Percentiles rank a stretch among this genome's conserved stretches.
phyloP scores from a whole-genome alignment of 2,888 invertebrate genomes.

The Allophyes oxyacanthae region DNA sequence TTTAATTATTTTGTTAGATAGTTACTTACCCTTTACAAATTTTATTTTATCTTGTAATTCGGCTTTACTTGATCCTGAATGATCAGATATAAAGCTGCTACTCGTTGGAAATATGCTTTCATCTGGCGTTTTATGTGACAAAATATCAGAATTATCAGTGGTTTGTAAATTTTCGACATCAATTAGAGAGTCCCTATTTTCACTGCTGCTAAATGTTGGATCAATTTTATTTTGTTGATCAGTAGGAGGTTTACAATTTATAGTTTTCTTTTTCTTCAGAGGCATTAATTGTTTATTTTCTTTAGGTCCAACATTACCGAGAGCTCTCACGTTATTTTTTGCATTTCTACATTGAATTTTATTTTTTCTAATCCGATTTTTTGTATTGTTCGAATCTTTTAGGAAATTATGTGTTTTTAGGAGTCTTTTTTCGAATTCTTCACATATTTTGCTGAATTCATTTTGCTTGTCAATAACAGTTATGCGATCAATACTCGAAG shows the following conservation, averaged over 20 bases:
- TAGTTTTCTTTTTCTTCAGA: slow-evolving; percentile 28
- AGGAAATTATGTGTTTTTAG: slow-evolving; percentile 41
- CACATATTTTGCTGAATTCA: slow-evolving; percentile 58
- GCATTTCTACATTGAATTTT: slow-evolving; percentile 34
- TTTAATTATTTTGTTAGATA: slow-evolving; percentile 2
- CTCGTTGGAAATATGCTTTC: slow-evolving; percentile 8
- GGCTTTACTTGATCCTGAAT: slow-evolving; percentile 53
- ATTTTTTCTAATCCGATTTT: slow-evolving; percentile 25
- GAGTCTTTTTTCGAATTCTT: slow-evolving; percentile 56
- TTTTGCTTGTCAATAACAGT: slow-evolving; percentile 78
- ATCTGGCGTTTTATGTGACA: slow-evolving; percentile 5
- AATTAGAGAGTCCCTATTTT: slow-evolving; percentile 18
- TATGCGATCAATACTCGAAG: slow-evolving; percentile 77
- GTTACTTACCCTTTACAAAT: slow-evolving; percentile 29
- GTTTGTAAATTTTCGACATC: neutral
- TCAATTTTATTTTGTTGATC: slow-evolving; percentile 9
- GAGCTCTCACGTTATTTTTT: slow-evolving; percentile 26
- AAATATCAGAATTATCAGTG: slow-evolving; percentile 8
- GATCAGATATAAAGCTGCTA: slow-evolving; percentile 41
- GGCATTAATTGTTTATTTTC: slow-evolving; percentile 34
- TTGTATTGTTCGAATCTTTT: slow-evolving; percentile 41
- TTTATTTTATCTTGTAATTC: slow-evolving; percentile 19
- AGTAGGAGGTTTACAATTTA: neutral
- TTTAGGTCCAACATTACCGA: slow-evolving; percentile 9
- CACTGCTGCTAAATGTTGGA: slow-evolving; percentile 7